Percentiles rank a stretch among this genome's conserved stretches.
These are phyloP conservation scores for Nowickia ferox DNA, from an alignment of 2,888 invertebrate species.

Conservation along the genomic window DNA sequence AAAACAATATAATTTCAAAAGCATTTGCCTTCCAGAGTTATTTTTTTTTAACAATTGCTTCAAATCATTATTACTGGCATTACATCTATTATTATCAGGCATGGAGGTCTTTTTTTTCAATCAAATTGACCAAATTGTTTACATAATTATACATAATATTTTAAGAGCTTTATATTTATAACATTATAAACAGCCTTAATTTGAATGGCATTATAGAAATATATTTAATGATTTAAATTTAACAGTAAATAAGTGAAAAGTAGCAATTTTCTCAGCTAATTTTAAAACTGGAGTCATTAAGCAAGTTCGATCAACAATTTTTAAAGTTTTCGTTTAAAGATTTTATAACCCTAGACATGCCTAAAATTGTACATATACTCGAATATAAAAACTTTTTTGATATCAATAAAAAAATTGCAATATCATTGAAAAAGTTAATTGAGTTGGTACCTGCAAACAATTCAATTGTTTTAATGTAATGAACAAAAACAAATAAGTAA, in stretches of 20 bases:
- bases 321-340: too few relatives aligned
- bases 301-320: too few relatives aligned
- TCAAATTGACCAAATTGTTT: slow-evolving; percentile 61
- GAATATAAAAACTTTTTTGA: too few relatives aligned
- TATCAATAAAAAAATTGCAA: too few relatives aligned
- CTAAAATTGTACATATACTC: too few relatives aligned
- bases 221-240: not conserved
- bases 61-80: not conserved
- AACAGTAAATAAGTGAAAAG: not conserved
- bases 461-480: too few relatives aligned
- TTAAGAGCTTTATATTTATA: slow-evolving; percentile 22
- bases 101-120: slow-evolving; percentile 16
- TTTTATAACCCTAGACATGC: too few relatives aligned
- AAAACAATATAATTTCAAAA: slow-evolving; percentile 17
- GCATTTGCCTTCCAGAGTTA: slow-evolving; percentile 15
- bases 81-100: slow-evolving; percentile 27
- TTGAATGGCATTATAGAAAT: not conserved
- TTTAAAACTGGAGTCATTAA: not conserved
- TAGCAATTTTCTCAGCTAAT: not conserved
- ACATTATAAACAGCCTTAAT: slow-evolving; percentile 21
- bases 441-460: too few relatives aligned
- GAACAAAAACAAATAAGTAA: too few relatives aligned
- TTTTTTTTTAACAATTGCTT: slow-evolving; percentile 9
- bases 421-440: too few relatives aligned
- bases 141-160: slow-evolving; percentile 34